Percentiles rank a stretch among this genome's conserved stretches.
Evolutionary conservation across 37 sponge, comb jelly and placozoan species (phyloP).

Genomic region (Geodia barretti): DNA sequence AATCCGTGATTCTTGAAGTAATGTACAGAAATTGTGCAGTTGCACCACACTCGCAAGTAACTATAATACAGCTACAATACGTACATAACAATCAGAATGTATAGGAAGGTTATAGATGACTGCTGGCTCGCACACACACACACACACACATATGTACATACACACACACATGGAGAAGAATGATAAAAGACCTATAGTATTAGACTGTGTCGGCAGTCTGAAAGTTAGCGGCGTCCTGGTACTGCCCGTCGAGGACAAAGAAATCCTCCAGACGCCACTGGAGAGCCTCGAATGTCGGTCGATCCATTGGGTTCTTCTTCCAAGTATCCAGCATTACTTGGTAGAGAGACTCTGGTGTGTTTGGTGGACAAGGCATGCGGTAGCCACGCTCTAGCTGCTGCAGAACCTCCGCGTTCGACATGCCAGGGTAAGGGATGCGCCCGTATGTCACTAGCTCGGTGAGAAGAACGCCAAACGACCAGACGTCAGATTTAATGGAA

Average conservation of each 20-base stretch:
- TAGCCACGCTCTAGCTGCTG: slow-evolving; percentile 80
- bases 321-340: slow-evolving; percentile 91
- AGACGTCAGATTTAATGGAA: slow-evolving; percentile 98
- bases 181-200: neutral
- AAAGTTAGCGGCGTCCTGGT: slow-evolving; percentile 54
- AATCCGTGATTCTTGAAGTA: too few relatives aligned
- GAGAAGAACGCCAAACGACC: slow-evolving; percentile 95
- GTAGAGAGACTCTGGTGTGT: slow-evolving; percentile 81
- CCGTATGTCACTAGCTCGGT: slow-evolving; percentile 91
- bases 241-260: slow-evolving; percentile 69
- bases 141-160: neutral
- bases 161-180: neutral
- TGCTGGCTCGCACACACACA: too few relatives aligned
- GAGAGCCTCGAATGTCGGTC: slow-evolving; percentile 92
- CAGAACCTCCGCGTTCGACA: slow-evolving; percentile 83
- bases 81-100: too few relatives aligned
- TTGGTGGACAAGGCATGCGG: slow-evolving; percentile 84
- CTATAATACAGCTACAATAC: too few relatives aligned
- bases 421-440: slow-evolving; percentile 92
- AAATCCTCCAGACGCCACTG: slow-evolving; percentile 84
- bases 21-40: too few relatives aligned
- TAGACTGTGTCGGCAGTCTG: neutral
- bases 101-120: too few relatives aligned
- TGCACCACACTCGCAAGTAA: too few relatives aligned
- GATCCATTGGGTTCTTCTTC: slow-evolving; percentile 79